Evolutionary conservation across 92 coral and sea anemone genomes (phyloP).

Genomic region (Hydrozoanthus gracilis): DNA sequence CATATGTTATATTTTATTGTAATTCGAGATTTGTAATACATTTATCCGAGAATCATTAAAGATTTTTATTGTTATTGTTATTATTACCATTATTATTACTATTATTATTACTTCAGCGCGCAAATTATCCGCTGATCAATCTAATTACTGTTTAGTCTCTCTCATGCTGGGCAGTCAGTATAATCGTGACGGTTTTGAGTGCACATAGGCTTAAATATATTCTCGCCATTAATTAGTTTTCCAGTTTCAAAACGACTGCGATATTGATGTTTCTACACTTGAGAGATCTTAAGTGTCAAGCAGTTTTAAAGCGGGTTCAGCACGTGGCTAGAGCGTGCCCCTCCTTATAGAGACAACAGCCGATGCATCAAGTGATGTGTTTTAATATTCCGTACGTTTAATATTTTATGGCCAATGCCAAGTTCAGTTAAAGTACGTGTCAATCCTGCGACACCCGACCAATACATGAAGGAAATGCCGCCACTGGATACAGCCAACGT

Average conservation of each 20-base stretch:
- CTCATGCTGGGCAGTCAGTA: too few species aligned
- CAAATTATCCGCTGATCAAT: too few species aligned
- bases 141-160: too few species aligned
- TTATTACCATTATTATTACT: too few species aligned
- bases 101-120: too few species aligned
- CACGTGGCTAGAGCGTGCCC: conserved; percentile 25
- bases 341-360: neutral
- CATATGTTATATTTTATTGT: too few species aligned
- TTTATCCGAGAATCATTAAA: too few species aligned
- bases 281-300: conserved; percentile 5
- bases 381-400: neutral
- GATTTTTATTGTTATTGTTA: too few species aligned
- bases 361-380: neutral
- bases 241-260: neutral
- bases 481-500: too few species aligned
- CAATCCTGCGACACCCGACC: neutral
- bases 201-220: neutral
- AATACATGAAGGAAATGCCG: neutral
- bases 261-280: neutral
- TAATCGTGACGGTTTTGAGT: neutral
- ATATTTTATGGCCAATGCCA: conserved; percentile 12
- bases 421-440: conserved; percentile 15
- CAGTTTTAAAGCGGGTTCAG: neutral
- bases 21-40: too few species aligned
- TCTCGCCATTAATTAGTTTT: neutral